Evolutionary conservation across 2,113 vertebrate species (phyloP).

Genomic region (Sturnira hondurensis): DNA sequence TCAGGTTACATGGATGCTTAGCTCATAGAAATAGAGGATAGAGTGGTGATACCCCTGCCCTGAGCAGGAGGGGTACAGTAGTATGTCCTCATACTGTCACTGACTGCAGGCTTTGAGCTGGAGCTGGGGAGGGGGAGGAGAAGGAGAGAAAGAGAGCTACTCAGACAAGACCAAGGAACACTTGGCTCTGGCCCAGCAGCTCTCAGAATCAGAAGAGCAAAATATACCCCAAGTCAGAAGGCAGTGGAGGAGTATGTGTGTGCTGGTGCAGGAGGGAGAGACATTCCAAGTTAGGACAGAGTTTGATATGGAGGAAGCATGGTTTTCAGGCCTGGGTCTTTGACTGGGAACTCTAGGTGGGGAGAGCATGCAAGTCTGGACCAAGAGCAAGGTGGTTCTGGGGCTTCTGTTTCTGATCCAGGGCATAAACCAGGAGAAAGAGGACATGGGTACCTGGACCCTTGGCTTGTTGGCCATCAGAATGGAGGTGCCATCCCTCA

Average conservation of each 20-base stretch:
- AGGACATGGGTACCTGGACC: background rate
- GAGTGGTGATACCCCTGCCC: background rate
- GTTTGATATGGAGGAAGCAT: background rate
- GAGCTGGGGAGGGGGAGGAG: background rate
- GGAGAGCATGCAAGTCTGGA: background rate
- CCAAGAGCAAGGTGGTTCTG: background rate
- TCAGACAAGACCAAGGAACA: constrained; percentile 47
- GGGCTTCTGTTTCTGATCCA: background rate
- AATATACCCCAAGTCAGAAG: constrained; percentile 52
- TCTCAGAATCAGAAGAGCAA: constrained; percentile 56
- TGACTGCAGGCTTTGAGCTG: background rate
- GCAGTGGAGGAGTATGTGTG: background rate
- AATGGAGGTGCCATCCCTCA: background rate
- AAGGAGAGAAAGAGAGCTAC: background rate
- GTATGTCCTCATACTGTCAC: background rate
- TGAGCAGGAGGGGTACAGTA: background rate
- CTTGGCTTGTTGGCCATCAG: background rate
- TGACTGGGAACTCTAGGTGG: background rate
- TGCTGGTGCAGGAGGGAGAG: background rate
- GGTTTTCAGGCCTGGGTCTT: background rate
- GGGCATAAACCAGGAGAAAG: background rate
- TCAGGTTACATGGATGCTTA: constrained; percentile 24
- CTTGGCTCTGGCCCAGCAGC: constrained; percentile 7
- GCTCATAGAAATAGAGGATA: background rate
- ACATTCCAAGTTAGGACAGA: constrained; percentile 36